Conservation (phyloP, 2,113 vertebrate species). For the Sciurus niger region DNA sequence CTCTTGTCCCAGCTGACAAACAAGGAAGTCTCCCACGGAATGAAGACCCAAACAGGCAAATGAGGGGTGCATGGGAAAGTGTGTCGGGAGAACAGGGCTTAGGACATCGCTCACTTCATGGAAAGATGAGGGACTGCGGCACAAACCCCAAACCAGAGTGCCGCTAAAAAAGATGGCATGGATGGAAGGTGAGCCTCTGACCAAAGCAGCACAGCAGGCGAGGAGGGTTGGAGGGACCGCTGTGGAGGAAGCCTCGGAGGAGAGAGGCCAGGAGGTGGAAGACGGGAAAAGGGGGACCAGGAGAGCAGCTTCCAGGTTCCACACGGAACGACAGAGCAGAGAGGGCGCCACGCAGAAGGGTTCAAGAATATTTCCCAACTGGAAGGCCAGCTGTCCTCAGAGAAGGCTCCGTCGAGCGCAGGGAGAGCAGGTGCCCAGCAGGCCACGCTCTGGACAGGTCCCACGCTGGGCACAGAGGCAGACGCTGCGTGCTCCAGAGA, state of each 20-base stretch:
- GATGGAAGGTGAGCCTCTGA: background rate
- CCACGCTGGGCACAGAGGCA: rapidly evolving
- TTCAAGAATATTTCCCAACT: background rate
- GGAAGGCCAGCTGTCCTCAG: background rate
- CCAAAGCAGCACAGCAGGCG: background rate
- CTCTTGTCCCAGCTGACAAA: background rate
- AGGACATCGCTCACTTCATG: background rate
- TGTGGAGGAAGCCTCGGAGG: background rate
- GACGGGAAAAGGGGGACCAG: too few species aligned
- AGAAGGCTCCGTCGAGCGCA: rapidly evolving
- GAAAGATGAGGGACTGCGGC: background rate
- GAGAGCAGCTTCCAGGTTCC: too few species aligned
- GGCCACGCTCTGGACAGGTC: rapidly evolving
- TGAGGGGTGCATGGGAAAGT: background rate
- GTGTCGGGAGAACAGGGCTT: too few species aligned
- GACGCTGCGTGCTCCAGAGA: background rate
- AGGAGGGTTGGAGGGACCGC: background rate
- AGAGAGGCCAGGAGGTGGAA: background rate
- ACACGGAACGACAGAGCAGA: background rate
- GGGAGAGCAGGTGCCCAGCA: rapidly evolving
- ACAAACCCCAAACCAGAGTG: background rate
- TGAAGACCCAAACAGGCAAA: background rate
- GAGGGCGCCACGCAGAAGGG: rapidly evolving
- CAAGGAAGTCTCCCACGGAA: rapidly evolving
- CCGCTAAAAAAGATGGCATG: rapidly evolving